Base-by-base conservation (phyloP, 1,140 invertebrate genomes). In the Drosophila orosa region DNA sequence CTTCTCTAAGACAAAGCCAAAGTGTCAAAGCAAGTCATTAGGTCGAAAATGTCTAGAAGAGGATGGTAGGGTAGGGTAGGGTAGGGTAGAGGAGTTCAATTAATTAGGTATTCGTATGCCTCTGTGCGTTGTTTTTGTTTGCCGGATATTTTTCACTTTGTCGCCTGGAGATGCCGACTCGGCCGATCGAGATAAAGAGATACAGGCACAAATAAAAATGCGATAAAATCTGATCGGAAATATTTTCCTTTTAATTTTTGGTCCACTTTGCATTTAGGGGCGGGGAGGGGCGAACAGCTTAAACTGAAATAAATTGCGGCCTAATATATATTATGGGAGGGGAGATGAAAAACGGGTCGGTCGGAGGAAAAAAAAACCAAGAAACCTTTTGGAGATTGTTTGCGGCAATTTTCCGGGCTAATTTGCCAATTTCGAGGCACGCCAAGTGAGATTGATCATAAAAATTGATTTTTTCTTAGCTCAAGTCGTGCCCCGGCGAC, bases 11-110 rank as follows among this genome's bases (percentile, higher is more conserved):
- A 89, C 84, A 89, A 89, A 84, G 80, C 56, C 73, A 77, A 89
- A 84, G 84, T 89, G 84, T 89, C 84, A 89, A 89, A 89, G 84
- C 84, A 89, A 89, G 84, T 89, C 84, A 89, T 89, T 89, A 89
- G 84, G 72, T 74, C 50, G 59, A 89, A 74, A 67, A 62, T 61
- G 56, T 59, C 29, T 2, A 13, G 22, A 44, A 33, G 54, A 33
- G 17, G n/a, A 33, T 10, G n/a, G 17, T 10, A n/a, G 3, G 22
- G 42, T 24, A 25, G 3, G 42, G 24, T 25, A 17, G 9, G 24
- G 24, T 7, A n/a, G 5, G 9, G 47, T 19, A 19, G 17, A n/a
- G 47, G 42, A 47, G 37, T 40, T 66, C 84, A 83, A 87, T 87
- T 87, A 87, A 87, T 89, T 87, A 84, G 52, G 52, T 78, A 87